Conservation (phyloP, 2,113 vertebrate species). For the Thalassarche chlororhynchos region DNA sequence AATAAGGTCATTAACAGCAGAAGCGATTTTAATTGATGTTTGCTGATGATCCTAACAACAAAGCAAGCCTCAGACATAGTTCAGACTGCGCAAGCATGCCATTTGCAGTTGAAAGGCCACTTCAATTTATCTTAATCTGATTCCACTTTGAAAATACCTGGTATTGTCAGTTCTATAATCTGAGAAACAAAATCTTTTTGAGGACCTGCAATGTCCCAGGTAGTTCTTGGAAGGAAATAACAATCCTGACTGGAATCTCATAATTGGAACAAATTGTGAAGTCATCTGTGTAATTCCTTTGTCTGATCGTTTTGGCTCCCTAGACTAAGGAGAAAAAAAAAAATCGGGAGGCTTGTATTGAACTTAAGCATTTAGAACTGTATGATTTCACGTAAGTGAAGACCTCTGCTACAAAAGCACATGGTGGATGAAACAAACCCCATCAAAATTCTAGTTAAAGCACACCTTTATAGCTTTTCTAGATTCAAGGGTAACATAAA, state of each 20-base stretch:
- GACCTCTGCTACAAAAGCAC: not conserved
- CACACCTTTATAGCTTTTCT: not conserved
- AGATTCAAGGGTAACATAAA: not conserved
- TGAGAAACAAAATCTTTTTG: not conserved
- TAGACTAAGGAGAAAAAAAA: not conserved
- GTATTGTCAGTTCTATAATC: accelerated
- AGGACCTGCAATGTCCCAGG: not conserved
- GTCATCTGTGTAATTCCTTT: not conserved
- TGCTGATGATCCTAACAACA: not conserved
- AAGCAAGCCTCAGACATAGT: not conserved
- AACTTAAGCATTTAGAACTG: not conserved
- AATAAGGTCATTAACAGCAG: not conserved
- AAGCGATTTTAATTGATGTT: not conserved
- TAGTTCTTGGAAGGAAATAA: not conserved
- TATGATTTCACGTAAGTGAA: not conserved
- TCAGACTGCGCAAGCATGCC: not conserved
- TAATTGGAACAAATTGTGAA: not conserved
- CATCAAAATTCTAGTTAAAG: not conserved
- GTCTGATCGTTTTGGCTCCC: not conserved
- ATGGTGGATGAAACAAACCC: not conserved
- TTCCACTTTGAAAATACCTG: not conserved
- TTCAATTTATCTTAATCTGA: not conserved
- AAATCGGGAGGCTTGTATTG: not conserved
- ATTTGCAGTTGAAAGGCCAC: not conserved
- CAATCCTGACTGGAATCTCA: accelerated